A percentile compares a stretch with the other conserved stretches of the same genome.
These are phyloP conservation scores for Tichodroma muraria DNA, from an alignment of 2,113 vertebrate genomes.

Conservation along the genomic window DNA sequence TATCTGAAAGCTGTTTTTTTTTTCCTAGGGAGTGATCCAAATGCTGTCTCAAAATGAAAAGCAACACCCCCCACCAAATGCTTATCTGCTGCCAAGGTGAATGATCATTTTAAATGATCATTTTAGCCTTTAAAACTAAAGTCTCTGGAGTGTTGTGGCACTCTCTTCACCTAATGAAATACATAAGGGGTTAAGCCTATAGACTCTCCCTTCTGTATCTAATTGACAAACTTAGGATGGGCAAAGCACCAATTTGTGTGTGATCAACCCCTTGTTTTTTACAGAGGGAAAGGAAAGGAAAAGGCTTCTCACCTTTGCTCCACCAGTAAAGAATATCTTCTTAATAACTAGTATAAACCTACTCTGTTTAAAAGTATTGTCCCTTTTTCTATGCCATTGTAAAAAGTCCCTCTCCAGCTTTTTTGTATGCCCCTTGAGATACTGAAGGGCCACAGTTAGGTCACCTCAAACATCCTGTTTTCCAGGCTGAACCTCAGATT, in stretches of 20 bases:
- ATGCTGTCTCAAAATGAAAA: neutral
- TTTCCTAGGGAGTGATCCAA: neutral
- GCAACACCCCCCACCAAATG: neutral
- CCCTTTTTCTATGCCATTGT: neutral
- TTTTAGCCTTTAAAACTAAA: neutral
- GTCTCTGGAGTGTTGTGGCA: neutral
- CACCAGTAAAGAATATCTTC: neutral
- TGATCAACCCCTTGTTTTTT: neutral
- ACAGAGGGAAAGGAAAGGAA: neutral
- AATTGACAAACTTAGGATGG: neutral
- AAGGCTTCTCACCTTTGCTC: neutral
- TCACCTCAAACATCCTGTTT: neutral
- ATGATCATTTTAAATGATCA: no score
- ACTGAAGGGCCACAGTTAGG: no score
- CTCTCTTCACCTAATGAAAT: neutral
- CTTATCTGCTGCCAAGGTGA: neutral
- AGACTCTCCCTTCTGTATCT: neutral
- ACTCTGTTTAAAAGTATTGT: neutral
- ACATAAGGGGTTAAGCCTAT: neutral
- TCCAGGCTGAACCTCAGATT: neutral
- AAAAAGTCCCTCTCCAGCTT: neutral
- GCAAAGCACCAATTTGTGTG: neutral
- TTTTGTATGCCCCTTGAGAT: neutral
- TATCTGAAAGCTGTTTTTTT: neutral
- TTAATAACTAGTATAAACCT: neutral